A percentile compares a stretch with the other conserved stretches of the same genome.
phyloP scores from a whole-genome alignment of 1,140 invertebrate genomes.

The Leptinotarsa defecta region DNA sequence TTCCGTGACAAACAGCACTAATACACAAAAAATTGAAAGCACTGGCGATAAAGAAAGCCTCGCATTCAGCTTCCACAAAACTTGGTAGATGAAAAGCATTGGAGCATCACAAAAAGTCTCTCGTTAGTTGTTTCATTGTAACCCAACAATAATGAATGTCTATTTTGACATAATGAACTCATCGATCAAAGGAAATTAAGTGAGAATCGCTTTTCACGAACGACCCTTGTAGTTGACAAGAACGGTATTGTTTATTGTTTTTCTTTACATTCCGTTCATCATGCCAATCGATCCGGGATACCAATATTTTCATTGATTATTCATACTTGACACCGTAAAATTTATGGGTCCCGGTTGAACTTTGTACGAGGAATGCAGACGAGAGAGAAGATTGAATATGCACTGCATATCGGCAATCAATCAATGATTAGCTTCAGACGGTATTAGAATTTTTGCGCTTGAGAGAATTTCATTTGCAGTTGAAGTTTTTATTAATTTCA shows the following conservation, averaged over 20 bases:
- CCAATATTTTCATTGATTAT: too few relatives aligned
- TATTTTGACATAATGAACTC: conserved; percentile 2
- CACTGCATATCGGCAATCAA: too few relatives aligned
- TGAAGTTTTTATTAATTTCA: too few relatives aligned
- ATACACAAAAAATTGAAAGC: not conserved
- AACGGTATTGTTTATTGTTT: conserved; percentile 1
- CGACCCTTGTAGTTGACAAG: conserved; percentile 1
- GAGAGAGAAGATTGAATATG: too few relatives aligned
- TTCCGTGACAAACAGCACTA: not conserved
- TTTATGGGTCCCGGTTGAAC: too few relatives aligned
- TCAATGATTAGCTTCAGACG: too few relatives aligned
- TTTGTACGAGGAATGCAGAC: too few relatives aligned
- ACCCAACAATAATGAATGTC: conserved; percentile 3
- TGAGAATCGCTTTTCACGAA: not conserved
- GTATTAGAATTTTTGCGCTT: too few relatives aligned
- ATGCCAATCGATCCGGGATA: not conserved
- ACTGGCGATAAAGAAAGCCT: not conserved
- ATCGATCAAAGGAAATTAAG: conserved; percentile 3
- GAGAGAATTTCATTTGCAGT: too few relatives aligned
- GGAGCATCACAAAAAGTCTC: not conserved
- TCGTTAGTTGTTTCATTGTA: conserved; percentile 1
- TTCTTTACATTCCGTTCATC: not conserved
- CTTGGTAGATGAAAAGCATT: not conserved
- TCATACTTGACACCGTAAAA: too few relatives aligned
- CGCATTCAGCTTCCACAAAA: not conserved